phyloP scores from a whole-genome alignment of 1,140 invertebrate species.

The Brachionus angularis region DNA sequence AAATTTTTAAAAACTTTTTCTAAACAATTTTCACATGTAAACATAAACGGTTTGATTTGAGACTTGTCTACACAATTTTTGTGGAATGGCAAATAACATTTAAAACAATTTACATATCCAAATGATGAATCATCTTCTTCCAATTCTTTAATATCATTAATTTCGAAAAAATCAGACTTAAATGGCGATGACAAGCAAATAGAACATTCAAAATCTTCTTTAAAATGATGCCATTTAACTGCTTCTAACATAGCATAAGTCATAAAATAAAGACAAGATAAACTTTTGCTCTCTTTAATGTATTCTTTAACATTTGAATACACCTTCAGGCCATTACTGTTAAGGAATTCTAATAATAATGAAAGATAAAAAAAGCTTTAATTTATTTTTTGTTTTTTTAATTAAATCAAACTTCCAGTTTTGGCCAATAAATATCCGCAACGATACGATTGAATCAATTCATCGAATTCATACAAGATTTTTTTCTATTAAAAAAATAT shows the following conservation, averaged over 20 bases:
- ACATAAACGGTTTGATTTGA: too few species aligned
- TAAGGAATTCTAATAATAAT: background rate
- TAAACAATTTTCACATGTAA: too few species aligned
- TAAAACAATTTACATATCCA: too few species aligned
- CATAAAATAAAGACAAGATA: constrained; percentile 3
- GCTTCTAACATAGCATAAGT: background rate
- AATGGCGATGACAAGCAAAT: too few species aligned
- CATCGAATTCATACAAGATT: background rate
- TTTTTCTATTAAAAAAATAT: constrained; percentile 4
- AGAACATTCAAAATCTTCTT: background rate
- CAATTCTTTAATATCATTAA: too few species aligned
- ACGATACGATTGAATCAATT: background rate
- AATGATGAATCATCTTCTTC: too few species aligned
- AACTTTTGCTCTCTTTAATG: background rate
- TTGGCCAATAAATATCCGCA: background rate
- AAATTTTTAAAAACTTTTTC: too few species aligned
- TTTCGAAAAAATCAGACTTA: background rate
- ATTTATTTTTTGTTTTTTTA: background rate
- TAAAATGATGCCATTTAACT: constrained; percentile 19
- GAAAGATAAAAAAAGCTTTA: background rate
- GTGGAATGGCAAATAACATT: too few species aligned
- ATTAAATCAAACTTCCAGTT: background rate
- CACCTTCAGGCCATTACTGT: background rate
- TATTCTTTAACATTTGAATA: background rate
- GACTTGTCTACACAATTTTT: too few species aligned